These are phyloP conservation scores for Coelogynopora nodosa DNA, from an alignment of 2,888 invertebrate species.

Conservation along the genomic window DNA sequence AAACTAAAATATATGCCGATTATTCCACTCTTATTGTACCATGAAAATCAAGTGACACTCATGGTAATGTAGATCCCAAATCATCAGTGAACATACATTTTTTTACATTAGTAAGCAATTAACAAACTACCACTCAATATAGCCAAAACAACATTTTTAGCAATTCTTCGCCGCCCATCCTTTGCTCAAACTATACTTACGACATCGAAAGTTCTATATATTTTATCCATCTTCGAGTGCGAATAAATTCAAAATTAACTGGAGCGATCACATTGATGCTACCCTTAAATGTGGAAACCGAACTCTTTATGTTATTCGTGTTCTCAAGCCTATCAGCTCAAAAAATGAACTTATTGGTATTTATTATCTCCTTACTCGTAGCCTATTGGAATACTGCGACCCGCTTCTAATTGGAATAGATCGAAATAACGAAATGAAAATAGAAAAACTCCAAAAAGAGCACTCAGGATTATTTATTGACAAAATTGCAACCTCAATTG, in stretches of 20 bases:
- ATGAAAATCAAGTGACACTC: not conserved
- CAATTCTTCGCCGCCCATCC: not conserved
- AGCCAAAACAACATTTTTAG: not conserved
- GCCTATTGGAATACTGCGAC: not conserved
- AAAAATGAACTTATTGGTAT: not conserved
- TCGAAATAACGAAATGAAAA: not conserved
- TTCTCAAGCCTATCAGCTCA: not conserved
- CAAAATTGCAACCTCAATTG: not conserved
- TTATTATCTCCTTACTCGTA: not conserved
- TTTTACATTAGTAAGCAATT: not conserved
- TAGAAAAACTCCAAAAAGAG: not conserved
- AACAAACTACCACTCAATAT: slow-evolving; percentile 3
- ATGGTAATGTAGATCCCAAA: not conserved
- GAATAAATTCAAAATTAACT: not conserved
- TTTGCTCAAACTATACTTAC: not conserved
- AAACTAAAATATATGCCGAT: not conserved
- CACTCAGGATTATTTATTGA: slow-evolving; percentile 9
- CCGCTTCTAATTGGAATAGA: not conserved
- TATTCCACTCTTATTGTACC: not conserved
- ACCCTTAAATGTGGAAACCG: not conserved
- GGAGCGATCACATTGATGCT: not conserved
- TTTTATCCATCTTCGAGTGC: not conserved
- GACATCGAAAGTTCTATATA: slow-evolving; percentile 19
- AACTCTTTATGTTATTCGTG: not conserved
- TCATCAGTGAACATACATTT: not conserved